Base-by-base conservation (phyloP, 2,888 invertebrate genomes). In the Synanthedon tipuliformis region DNA sequence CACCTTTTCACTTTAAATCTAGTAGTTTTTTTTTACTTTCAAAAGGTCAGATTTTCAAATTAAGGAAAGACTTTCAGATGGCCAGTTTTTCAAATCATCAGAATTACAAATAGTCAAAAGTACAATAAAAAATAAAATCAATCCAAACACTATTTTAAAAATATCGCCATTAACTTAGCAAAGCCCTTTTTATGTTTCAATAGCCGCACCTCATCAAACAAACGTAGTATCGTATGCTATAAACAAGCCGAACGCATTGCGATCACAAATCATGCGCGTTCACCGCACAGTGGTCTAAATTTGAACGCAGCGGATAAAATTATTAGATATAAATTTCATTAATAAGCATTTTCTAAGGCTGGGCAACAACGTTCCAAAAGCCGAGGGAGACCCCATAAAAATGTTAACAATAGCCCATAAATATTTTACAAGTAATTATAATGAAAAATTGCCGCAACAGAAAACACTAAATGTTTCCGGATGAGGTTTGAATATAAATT, bases 391-490 rank as follows among this genome's bases (percentile, higher is more conserved):
- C 58, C 61, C 61, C 69, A 74, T 76, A 78, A 75, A 78, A 70
- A 61, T 59, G 60, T 64, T 63, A 67, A 83, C 82, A 84, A 85
- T 82, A 63, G 77, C 55, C 75, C 61, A 81, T 83, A 82, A 84
- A 84, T 83, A 81, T 77, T 76, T 76, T 80, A 78, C 66, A 73
- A 74, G 78, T 80, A 83, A 84, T 85, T 82, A 80, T 75, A 75
- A 78, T 80, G 80, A 83, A 76, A 77, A 78, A 81, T 76, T 60
- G 69, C 73, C 63, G 56, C 59, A 50, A 57, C 59, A 55, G 64
- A 62, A 45, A 69, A 71, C 68, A 68, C 72, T 78, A 74, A 79
- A 75, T 62, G 76, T 75, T 77, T 79, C 80, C 79, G 78, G 78
- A 61, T 64, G 57, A 59, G 59, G 57, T 71, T 66, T 65, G 68